These are phyloP conservation scores for Noctua pronuba DNA, from an alignment of 2,888 invertebrate species.

Conservation along the genomic window DNA sequence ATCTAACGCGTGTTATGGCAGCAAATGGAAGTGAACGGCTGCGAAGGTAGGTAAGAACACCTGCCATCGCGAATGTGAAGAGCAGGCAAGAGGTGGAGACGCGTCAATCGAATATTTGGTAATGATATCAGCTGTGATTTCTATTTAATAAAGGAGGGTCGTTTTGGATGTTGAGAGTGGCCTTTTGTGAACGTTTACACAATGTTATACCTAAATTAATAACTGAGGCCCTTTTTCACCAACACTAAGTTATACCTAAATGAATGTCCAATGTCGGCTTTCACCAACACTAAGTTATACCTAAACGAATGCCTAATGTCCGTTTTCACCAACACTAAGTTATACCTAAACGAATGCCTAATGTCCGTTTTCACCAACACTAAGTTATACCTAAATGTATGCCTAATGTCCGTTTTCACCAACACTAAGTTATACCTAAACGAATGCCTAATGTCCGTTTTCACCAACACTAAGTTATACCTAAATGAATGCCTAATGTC, in stretches of 20 bases:
- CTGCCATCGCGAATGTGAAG: conserved; percentile 39
- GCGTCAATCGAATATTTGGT: conserved; percentile 14
- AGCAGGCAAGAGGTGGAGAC: not conserved
- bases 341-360: no score
- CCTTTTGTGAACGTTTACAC: not conserved
- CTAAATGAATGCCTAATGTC: no score
- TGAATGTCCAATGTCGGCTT: no score
- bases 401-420: not conserved
- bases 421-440: not conserved
- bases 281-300: no score
- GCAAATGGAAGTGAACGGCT: conserved; percentile 10
- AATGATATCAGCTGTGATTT: conserved; percentile 16
- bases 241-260: not conserved
- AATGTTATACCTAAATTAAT: not conserved
- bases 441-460: no score
- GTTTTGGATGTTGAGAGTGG: not conserved
- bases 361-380: not conserved
- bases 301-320: no score
- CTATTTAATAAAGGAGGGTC: conserved; percentile 1
- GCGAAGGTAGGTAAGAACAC: conserved; percentile 43
- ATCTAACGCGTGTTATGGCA: conserved; percentile 51
- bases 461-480: not conserved
- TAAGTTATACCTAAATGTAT: not conserved
- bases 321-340: no score
- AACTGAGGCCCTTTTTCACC: not conserved